Base-by-base conservation (phyloP, 2,113 vertebrate species). In the Suncus etruscus region DNA sequence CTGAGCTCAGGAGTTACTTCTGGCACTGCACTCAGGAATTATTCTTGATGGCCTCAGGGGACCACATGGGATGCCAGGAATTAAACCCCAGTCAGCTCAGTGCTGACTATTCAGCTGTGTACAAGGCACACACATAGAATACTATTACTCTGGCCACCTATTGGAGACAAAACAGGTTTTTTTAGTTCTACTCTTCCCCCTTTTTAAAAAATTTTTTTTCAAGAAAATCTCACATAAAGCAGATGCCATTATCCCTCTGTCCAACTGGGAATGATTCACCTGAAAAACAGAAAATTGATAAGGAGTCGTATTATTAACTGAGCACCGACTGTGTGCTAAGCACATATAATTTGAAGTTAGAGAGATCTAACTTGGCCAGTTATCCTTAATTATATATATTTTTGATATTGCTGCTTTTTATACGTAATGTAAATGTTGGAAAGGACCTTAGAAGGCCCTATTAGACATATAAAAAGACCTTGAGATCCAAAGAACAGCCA, bases 231-330 rank as follows among this genome's bases (percentile, higher is more conserved):
- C 76, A 84, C 65, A 88, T 70, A 79, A 83, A 92, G 58, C 18
- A 68, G 65, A 87, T 82, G 86, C 11, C 63, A 75, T 74, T 79
- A 8, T 77, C n/a, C 85, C 24, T 91, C 93, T 75, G 58, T 90
- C 29, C 63, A 90, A 65, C 16, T 50, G 65, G n/a, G 76, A 91
- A 77, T 75, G 80, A 94, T n/a, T 83, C 61, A 86, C 69, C 83
- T 91, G 89, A 81, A 95, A 94, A 86, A 74, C 50, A 91, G 32
- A 91, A 95, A 92, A 78, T 80, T 74, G 68, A 50, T 84, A 70
- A 22, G 65, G 61, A 87, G 51, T n/a, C 11, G 61, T 70, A 48
- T 91, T 91, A 77, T 75, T 90, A 94, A 48, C 32, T 91, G 51
- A 93, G 48, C 65, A 76, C 25, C 61, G 83, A 81, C 70, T 94